phyloP scores from a whole-genome alignment of 2,113 vertebrate genomes.

The Nibea coibor region DNA sequence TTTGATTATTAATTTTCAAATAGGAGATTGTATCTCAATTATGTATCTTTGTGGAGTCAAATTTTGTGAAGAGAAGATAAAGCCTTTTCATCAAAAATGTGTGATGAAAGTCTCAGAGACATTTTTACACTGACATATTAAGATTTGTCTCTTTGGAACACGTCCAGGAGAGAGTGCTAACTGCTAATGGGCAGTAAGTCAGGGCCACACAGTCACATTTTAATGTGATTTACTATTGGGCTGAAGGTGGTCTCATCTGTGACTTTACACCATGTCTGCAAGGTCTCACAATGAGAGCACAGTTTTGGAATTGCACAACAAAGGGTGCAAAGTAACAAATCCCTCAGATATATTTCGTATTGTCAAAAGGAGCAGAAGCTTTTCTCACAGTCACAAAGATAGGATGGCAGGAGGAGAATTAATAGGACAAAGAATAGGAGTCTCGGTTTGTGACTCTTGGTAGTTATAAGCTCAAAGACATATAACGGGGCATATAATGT shows the following conservation, averaged over 20 bases:
- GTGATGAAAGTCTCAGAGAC: not conserved
- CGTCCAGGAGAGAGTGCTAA: not conserved
- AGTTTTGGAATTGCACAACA: not conserved
- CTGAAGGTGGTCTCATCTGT: not conserved
- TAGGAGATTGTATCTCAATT: not conserved
- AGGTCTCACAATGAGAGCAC: conserved; percentile 6
- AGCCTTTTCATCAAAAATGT: not conserved
- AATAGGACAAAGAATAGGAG: conserved; percentile 22
- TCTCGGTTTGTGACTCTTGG: conserved; percentile 28
- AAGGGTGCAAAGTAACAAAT: not conserved
- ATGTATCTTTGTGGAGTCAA: not conserved
- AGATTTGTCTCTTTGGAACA: conserved; percentile 3
- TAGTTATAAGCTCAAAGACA: conserved; percentile 51
- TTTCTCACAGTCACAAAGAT: not conserved
- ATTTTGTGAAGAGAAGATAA: not conserved
- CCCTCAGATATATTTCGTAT: conserved; percentile 8
- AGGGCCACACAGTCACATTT: conserved; percentile 1
- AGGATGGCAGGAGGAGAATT: not conserved
- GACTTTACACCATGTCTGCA: conserved; percentile 9
- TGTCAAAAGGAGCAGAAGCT: not conserved
- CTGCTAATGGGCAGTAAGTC: not conserved
- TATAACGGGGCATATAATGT: conserved; percentile 59
- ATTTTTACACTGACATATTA: not conserved
- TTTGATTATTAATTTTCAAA: not conserved
- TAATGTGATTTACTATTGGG: conserved; percentile 20